Base-by-base conservation (phyloP, 2,888 invertebrate genomes). In the Troides aeacus region DNA sequence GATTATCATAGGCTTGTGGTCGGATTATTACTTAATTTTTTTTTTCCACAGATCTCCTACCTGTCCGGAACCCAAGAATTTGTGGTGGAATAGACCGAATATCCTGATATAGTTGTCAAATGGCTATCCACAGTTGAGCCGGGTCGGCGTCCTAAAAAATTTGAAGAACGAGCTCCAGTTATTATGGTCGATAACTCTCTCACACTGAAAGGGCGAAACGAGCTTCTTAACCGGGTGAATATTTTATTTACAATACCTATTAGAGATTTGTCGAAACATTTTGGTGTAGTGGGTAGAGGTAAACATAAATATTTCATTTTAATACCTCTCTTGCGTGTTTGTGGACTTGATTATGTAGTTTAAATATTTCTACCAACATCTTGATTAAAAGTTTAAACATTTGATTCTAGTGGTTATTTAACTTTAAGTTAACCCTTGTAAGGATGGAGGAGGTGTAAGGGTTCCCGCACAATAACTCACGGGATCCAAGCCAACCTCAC, bases 1-100 rank as follows among this genome's bases (percentile, higher is more conserved):
- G 92, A 92, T 92, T 92, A 92, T 87, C 89, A 87, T 84, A 86
- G 86, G 74, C 84, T 86, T 91, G 91, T 85, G 90, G 90, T 87
- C 77, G 88, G 90, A 92, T 91, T 92, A 92, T 92, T 89, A 87
- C 92, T 90, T 90, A 80, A 87, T 88, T 92, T 92, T 90, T 92
- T 92, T 90, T 79, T 92, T 90, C 78, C 30, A 30, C 46, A 71
- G 64, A 71, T 83, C 82, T 80, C 87, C 89, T 92, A 92, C 92
- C 92, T 91, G 92, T 89, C 84, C 86, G 72, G 78, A 77, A 73
- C 80, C 83, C 84, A 75, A 88, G 87, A 88, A 88, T 81, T 80
- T 81, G 74, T 70, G 71, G 72, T 82, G 79, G 82, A 80, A 85
- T 84, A 87, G 86, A 82, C 83, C 78, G 79, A 80, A 80, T 78